phyloP scores from a whole-genome alignment of 2,113 vertebrate species.

The Camelus bactrianus region DNA sequence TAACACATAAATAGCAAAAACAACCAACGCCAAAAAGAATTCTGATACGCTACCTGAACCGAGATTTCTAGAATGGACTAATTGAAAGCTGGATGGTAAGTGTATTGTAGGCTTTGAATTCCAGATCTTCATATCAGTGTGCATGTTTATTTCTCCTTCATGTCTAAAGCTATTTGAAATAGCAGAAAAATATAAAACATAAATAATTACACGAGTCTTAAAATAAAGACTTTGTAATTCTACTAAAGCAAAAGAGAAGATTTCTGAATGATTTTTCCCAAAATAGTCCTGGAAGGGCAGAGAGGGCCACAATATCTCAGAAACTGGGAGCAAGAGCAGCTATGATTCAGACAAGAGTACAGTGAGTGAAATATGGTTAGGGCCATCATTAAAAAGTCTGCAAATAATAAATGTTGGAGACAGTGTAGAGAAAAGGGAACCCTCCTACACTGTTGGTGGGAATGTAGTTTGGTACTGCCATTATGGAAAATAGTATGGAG shows the following conservation, averaged over 20 bases:
- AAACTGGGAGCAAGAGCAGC: not conserved
- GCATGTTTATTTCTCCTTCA: not conserved
- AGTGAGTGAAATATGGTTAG: not conserved
- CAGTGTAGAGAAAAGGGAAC: too few relatives aligned
- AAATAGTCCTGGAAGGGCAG: fast-evolving
- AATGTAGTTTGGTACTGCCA: too few relatives aligned
- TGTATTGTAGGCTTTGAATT: not conserved
- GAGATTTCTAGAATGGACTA: not conserved
- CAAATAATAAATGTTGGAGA: too few relatives aligned
- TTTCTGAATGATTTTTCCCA: not conserved
- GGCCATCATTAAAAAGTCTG: too few relatives aligned
- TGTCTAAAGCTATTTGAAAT: not conserved
- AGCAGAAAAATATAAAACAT: not conserved
- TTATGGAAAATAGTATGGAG: too few relatives aligned
- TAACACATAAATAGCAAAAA: not conserved
- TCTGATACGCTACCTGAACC: not conserved
- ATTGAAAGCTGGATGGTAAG: not conserved
- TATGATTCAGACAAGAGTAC: not conserved
- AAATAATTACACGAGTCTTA: not conserved
- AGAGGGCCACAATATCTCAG: not conserved
- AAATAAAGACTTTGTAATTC: not conserved
- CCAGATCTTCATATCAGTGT: not conserved
- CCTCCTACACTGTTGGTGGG: too few relatives aligned
- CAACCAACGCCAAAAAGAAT: not conserved
- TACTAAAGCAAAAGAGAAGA: not conserved